phyloP scores from a whole-genome alignment of 2,113 vertebrate species.

The Podocnemis expansa region DNA sequence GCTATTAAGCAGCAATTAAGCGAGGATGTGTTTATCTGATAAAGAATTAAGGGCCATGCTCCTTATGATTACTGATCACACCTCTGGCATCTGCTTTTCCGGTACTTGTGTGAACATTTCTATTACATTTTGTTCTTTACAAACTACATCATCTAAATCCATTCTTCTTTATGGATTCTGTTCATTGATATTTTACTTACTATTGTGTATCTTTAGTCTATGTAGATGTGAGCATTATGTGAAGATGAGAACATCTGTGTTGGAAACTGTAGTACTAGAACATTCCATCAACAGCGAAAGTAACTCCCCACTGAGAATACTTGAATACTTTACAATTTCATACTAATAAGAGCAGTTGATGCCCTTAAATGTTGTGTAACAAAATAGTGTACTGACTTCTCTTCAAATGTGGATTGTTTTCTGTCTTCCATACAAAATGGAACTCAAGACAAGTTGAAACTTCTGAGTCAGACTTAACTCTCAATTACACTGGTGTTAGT shows the following conservation, averaged over 20 bases:
- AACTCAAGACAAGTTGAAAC: background rate
- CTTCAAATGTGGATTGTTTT: background rate
- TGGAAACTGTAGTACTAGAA: background rate
- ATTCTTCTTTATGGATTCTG: background rate
- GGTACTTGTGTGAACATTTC: background rate
- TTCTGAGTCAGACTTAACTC: background rate
- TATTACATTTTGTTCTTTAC: background rate
- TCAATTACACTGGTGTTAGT: background rate
- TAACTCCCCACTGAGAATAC: background rate
- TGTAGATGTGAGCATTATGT: too few species aligned
- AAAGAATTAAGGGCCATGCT: background rate
- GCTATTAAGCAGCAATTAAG: background rate
- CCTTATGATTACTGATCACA: background rate
- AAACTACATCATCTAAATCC: background rate
- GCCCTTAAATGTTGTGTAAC: background rate
- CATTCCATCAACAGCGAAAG: constrained; percentile 52
- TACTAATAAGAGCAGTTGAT: background rate
- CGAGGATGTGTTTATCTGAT: background rate
- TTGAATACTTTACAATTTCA: background rate
- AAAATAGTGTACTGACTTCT: background rate
- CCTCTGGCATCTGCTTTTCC: background rate
- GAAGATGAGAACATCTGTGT: constrained; percentile 63
- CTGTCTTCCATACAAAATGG: background rate
- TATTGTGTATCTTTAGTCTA: background rate
- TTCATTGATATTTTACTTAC: constrained; percentile 30